These are phyloP conservation scores for Yponomeuta malinellus DNA, from an alignment of 2,888 invertebrate genomes.

Conservation along the genomic window DNA sequence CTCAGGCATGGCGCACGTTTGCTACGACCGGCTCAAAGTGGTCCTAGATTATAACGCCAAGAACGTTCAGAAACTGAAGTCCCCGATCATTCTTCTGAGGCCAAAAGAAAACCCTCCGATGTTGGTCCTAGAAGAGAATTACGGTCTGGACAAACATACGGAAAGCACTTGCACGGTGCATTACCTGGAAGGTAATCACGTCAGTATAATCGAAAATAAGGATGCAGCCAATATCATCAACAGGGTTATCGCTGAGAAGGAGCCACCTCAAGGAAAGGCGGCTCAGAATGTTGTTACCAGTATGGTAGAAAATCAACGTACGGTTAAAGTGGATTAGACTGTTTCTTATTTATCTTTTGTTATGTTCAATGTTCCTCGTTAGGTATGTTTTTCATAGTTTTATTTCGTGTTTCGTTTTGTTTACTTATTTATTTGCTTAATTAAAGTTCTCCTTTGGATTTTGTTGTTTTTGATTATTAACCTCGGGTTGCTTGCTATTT, in stretches of 20 bases:
- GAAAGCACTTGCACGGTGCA: constrained; percentile 75
- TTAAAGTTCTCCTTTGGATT: constrained; percentile 8
- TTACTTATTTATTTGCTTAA: constrained; percentile 3
- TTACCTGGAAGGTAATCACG: constrained; percentile 83
- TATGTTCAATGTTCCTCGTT: neutral
- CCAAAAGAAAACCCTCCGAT: constrained; percentile 75
- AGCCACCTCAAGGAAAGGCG: constrained; percentile 37
- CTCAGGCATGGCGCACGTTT: constrained; percentile 29
- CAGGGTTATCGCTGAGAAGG: constrained; percentile 46
- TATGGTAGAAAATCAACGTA: constrained; percentile 53
- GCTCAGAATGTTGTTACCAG: constrained; percentile 48
- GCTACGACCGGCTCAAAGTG: constrained; percentile 74
- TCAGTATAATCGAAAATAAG: constrained; percentile 80
- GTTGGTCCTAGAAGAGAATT: constrained; percentile 77
- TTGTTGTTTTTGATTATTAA: neutral
- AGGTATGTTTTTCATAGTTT: neutral
- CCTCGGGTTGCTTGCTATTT: neutral
- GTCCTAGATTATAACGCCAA: constrained; percentile 62
- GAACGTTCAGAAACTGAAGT: constrained; percentile 64
- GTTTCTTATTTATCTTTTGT: neutral
- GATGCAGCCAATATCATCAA: constrained; percentile 80
- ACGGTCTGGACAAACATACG: constrained; percentile 77
- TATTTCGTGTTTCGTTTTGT: neutral
- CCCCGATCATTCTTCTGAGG: constrained; percentile 77
- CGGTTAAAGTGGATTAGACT: constrained; percentile 30